These are phyloP conservation scores for Cheilosia impressa DNA, from an alignment of 2,888 invertebrate species.

Conservation along the genomic window DNA sequence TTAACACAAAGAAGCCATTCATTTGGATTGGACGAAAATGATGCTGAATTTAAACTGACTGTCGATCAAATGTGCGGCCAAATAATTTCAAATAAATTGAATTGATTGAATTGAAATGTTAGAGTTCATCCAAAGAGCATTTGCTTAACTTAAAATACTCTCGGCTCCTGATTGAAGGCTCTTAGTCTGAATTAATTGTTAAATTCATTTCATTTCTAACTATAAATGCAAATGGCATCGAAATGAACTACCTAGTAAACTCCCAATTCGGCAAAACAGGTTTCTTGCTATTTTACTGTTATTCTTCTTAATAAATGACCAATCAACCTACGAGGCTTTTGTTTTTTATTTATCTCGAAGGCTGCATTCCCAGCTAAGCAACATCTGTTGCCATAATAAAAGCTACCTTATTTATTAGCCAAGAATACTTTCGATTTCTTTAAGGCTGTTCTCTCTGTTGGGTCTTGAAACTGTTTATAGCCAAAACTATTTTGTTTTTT, in stretches of 20 bases:
- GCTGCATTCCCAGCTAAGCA: constrained; percentile 1
- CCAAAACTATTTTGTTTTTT: too few relatives aligned
- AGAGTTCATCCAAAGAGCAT: constrained; percentile 23
- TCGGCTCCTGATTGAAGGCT: background rate
- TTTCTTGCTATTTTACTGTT: constrained; percentile 5
- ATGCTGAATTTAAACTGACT: too few relatives aligned
- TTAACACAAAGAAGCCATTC: too few relatives aligned
- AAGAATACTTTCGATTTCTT: constrained; percentile 30
- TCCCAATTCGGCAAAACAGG: constrained; percentile 25
- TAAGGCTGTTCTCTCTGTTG: background rate
- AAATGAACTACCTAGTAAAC: background rate
- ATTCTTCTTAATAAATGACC: background rate
- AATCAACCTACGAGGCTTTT: constrained; percentile 4
- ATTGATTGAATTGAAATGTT: constrained; percentile 11
- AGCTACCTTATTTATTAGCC: background rate
- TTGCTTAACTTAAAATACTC: background rate
- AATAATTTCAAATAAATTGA: background rate
- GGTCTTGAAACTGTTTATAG: background rate
- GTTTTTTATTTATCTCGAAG: background rate
- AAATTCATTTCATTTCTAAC: background rate
- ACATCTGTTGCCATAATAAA: constrained; percentile 4
- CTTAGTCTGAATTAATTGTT: background rate
- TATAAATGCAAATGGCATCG: background rate
- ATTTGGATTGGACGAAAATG: too few relatives aligned
- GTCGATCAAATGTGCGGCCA: background rate